phyloP scores from a whole-genome alignment of 1,140 invertebrate species.

The Zaprionus inermis region DNA sequence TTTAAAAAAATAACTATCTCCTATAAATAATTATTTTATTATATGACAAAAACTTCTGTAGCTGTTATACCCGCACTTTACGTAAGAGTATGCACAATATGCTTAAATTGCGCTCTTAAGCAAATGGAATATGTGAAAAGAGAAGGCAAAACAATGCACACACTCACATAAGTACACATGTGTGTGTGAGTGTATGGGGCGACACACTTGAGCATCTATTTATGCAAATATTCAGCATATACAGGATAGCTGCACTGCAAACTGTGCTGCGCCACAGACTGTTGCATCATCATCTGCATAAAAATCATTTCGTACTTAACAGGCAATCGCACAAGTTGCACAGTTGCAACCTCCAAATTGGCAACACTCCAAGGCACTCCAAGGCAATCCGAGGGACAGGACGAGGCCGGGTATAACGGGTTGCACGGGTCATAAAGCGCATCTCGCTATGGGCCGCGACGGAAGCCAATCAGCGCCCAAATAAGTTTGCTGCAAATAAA shows the following conservation, averaged over 20 bases:
- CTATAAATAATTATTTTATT: no score
- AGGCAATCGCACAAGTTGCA: slow-evolving; percentile 33
- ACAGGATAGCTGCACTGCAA: slow-evolving; percentile 19
- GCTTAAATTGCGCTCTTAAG: slow-evolving; percentile 36
- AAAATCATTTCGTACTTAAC: slow-evolving; percentile 52
- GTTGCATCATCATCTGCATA: slow-evolving; percentile 19
- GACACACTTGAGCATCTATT: slow-evolving; percentile 6
- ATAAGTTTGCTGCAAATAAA: slow-evolving; percentile 77
- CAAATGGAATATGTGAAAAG: slow-evolving; percentile 11
- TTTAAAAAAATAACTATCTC: no score
- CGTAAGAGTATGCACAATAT: slow-evolving; percentile 1
- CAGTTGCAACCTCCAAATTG: slow-evolving; percentile 30
- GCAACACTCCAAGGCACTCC: slow-evolving; percentile 38
- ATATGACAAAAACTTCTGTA: background rate
- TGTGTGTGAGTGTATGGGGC: background rate
- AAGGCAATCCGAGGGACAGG: background rate
- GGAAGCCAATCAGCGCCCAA: slow-evolving; percentile 57
- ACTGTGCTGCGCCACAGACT: slow-evolving; percentile 18
- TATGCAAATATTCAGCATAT: slow-evolving; percentile 10
- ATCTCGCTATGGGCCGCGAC: slow-evolving; percentile 32
- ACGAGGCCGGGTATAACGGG: no score
- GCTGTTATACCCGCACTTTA: background rate
- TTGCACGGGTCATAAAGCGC: slow-evolving; percentile 25
- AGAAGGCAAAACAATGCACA: slow-evolving; percentile 14
- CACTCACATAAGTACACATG: background rate